Base-by-base conservation (phyloP, 1,140 invertebrate genomes). In the Drosophila sulfurigaster region DNA sequence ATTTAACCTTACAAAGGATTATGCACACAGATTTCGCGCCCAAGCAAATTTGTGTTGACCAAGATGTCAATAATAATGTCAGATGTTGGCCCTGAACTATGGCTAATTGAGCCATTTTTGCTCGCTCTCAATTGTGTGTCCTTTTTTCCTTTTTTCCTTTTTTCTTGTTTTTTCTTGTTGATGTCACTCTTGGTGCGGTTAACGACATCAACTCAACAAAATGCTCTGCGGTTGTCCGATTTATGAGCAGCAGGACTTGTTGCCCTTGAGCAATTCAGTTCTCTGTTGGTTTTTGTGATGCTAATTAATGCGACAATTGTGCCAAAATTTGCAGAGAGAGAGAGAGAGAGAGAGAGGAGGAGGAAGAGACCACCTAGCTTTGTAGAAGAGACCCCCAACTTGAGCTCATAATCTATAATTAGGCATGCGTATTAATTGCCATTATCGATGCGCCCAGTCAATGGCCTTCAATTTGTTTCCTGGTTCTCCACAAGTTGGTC, bases 251-350 rank as follows among this genome's bases (percentile, higher is more conserved):
- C 52, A 45, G 51, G 15, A 66, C 15, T 67, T 5, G 54, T 28
- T 60, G 52, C 35, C 59, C 57, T 75, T 81, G 66, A 64, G 16
- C 51, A 38, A 32, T 28, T 66, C 32, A 59, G 52, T 38, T 11
- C 49, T 45, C 67, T n/a, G 60, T 92, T 93, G 69, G 96, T 96
- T 86, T 93, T 38, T 93, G 79, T 92, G 75, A 76, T 75, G 87
- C 80, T 72, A 81, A 87, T 91, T 81, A 87, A 81, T 81, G 77
- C 45, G 63, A 57, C 75, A 82, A 86, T 78, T 81, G 80, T 51
- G 54, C 54, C 54, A 71, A 25, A 67, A 57, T 60, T 38, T 10
- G 35, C 35, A 38, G 66, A 62, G n/a, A 46, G 57, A 60, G 20
- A 4, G 20, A 41, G 48, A 11, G 60, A 57, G n/a, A 62, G 56